Base-by-base conservation (phyloP, 2,113 vertebrate genomes). In the Halichoeres trimaculatus region DNA sequence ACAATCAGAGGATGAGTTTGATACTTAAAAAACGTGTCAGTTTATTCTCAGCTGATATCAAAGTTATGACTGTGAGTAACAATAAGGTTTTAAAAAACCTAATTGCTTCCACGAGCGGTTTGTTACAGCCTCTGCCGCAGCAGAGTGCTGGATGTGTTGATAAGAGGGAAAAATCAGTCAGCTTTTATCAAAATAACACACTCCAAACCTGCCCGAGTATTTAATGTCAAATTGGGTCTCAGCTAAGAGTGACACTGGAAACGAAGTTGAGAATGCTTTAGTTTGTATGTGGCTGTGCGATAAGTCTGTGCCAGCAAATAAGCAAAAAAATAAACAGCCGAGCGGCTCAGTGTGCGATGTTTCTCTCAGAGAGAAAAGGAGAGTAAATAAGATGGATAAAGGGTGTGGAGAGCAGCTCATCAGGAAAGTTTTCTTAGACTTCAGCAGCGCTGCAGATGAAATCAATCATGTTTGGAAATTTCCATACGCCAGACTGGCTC, bases 401-500 rank as follows among this genome's bases (percentile, higher is more conserved):
- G 36, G 38, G 36, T 63, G 3, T 43, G 5, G 38, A 43, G 43
- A 66, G 22, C 6, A 6, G 66, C 74, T 83, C 69, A 59, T 57
- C 23, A 69, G 53, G 20, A 69, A 60, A 50, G 43, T 68, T 73
- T 73, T 79, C 51, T 64, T 9, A 34, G 30, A 45, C 51, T 58
- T n/a, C 40, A 51, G 16, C 51, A 51, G 55, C 20, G 35, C 58
- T 24, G 54, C 51, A 81, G 68, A 85, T 81, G 68, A 79, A 80
- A 80, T 85, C 77, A 76, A 79, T 84, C 69, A 76, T 61, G 35
- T 83, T 56, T 68, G 48, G 35, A 83, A 24, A 72, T 74, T 47
- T 70, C 71, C 74, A 74, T 76, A 79, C 61, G 51, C 57, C 48
- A 81, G 10, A 55, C n/a, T 30, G 65, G n/a, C 70, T 73, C 74